Conservation (phyloP, 2,888 invertebrate genomes). For the Archips crataeganus region DNA sequence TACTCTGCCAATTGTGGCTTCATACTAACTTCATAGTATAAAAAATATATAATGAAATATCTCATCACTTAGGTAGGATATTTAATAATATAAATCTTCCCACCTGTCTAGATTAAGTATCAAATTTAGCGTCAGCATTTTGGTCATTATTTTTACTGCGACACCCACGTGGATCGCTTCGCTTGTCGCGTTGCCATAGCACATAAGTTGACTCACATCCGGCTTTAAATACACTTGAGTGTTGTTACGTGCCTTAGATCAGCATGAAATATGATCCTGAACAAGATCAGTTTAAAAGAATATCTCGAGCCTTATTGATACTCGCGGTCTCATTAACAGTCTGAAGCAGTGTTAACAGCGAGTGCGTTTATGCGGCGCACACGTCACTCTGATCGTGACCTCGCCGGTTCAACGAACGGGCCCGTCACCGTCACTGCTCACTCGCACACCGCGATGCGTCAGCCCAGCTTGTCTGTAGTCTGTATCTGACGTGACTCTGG, state of each 20-base stretch:
- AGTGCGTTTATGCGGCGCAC: constrained; percentile 62
- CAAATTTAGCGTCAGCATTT: neutral
- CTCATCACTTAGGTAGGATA: no score
- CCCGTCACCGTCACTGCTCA: constrained; percentile 69
- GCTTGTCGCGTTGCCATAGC: neutral
- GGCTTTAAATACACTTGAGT: neutral
- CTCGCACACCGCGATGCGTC: constrained; percentile 72
- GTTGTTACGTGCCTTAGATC: neutral
- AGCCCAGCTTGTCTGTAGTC: constrained; percentile 48
- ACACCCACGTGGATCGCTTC: neutral
- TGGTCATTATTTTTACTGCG: neutral
- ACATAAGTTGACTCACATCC: constrained; percentile 15
- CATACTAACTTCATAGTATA: no score
- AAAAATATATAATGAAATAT: no score
- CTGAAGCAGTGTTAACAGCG: constrained; percentile 52
- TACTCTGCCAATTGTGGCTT: no score
- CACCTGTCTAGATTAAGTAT: no score
- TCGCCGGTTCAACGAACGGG: constrained; percentile 83
- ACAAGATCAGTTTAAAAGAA: constrained; percentile 10
- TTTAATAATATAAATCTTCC: no score
- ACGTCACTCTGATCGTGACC: constrained; percentile 82
- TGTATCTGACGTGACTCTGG: constrained; percentile 7
- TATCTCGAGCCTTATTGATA: neutral
- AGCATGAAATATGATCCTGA: neutral
- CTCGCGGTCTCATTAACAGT: constrained; percentile 21